These are phyloP conservation scores for Aphelinus atriplicis DNA, from an alignment of 1,140 invertebrate genomes.

Conservation along the genomic window DNA sequence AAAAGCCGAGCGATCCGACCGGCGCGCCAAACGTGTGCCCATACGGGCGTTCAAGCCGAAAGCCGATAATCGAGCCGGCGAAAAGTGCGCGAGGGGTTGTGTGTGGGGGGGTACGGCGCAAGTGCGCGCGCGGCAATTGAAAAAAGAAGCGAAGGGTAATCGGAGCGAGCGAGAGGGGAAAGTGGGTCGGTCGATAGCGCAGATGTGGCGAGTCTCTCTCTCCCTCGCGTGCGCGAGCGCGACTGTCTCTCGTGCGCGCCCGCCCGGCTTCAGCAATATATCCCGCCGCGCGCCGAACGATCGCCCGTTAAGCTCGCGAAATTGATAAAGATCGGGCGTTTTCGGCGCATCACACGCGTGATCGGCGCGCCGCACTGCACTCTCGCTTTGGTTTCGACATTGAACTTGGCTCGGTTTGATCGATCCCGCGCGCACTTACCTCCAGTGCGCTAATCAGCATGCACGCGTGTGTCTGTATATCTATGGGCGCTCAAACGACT, in stretches of 20 bases:
- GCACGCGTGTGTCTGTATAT: no score
- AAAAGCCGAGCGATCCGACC: no score
- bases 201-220: no score
- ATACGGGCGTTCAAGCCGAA: no score
- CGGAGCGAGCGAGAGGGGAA: conserved; percentile 36
- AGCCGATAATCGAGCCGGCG: no score
- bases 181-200: conserved; percentile 54
- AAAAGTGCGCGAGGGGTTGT: no score
- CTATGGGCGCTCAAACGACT: no score
- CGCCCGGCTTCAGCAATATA: no score
- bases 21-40: no score
- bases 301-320: not conserved
- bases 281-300: not conserved
- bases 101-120: not conserved
- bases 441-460: no score
- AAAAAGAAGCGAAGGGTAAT: not conserved
- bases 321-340: not conserved
- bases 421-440: not conserved
- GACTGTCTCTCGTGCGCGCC: not conserved
- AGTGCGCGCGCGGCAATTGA: not conserved
- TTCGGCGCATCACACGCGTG: not conserved
- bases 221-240: conserved; percentile 33
- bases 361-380: not conserved
- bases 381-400: not conserved
- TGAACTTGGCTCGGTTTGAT: not conserved